phyloP scores from a whole-genome alignment of 2,888 invertebrate genomes.

The Anticlea derivata region DNA sequence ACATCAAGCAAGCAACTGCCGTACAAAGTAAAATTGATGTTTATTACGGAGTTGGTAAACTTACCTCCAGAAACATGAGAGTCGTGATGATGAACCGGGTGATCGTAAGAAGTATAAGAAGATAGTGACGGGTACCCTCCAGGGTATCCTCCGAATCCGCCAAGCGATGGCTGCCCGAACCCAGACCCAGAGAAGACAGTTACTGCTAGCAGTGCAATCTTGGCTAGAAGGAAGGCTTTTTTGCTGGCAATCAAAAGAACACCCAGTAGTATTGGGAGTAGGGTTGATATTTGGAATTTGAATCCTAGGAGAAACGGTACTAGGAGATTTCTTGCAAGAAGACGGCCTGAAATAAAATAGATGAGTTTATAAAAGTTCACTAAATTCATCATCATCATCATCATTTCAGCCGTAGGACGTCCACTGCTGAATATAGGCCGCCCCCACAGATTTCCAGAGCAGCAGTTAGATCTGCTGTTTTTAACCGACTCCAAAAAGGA shows the following conservation, averaged over 20 bases:
- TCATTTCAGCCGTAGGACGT: too few relatives aligned
- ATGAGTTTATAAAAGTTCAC: too few relatives aligned
- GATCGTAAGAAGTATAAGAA: constrained; percentile 63
- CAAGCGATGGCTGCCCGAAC: constrained; percentile 62
- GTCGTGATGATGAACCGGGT: constrained; percentile 56
- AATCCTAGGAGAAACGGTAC: constrained; percentile 91
- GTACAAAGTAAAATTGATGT: too few relatives aligned
- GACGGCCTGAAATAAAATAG: constrained; percentile 85
- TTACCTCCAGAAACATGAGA: constrained; percentile 45
- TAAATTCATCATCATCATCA: too few relatives aligned
- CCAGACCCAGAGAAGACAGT: constrained; percentile 86
- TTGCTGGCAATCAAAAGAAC: constrained; percentile 88
- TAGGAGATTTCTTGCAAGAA: constrained; percentile 88
- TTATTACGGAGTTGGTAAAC: too few relatives aligned
- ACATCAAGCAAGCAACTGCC: too few relatives aligned
- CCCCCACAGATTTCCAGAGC: too few relatives aligned
- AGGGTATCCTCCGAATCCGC: constrained; percentile 47
- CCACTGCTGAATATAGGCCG: too few relatives aligned
- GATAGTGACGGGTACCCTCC: constrained; percentile 56
- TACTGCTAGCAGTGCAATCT: constrained; percentile 88
- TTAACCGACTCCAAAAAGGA: too few relatives aligned
- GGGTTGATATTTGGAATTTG: constrained; percentile 90
- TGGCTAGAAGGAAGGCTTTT: constrained; percentile 90
- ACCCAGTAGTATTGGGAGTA: constrained; percentile 89
- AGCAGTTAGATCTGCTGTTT: too few relatives aligned